Conservation (phyloP, 2,888 invertebrate genomes). For the Tipula lateralis region DNA sequence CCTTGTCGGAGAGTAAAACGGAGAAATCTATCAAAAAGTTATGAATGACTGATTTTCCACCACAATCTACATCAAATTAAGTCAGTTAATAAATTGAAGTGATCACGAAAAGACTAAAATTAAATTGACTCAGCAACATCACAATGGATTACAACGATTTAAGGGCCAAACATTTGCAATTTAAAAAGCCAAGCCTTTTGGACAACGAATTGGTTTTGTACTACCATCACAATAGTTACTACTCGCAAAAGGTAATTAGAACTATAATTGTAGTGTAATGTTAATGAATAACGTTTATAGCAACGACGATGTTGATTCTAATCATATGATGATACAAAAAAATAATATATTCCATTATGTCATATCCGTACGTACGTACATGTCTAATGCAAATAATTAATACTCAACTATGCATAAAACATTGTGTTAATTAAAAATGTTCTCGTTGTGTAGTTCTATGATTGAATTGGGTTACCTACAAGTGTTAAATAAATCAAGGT, state of each 20-base stretch:
- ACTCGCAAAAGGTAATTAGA: constrained; percentile 65
- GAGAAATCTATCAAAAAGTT: background rate
- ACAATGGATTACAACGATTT: constrained; percentile 4
- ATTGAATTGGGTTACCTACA: background rate
- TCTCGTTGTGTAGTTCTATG: background rate
- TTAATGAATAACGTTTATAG: background rate
- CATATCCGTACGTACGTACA: constrained; percentile 14
- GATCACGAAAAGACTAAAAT: background rate
- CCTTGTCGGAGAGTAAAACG: background rate
- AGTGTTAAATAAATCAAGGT: background rate
- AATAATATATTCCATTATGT: background rate
- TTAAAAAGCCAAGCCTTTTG: constrained; percentile 42
- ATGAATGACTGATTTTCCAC: background rate
- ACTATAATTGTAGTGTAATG: background rate
- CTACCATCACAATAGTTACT: constrained; percentile 67
- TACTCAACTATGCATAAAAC: background rate
- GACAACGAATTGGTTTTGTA: constrained; percentile 55
- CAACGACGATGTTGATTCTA: background rate
- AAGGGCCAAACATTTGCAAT: constrained; percentile 35
- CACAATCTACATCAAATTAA: background rate
- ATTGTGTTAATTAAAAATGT: background rate
- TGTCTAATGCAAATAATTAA: background rate
- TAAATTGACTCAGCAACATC: no score
- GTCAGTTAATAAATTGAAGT: background rate
- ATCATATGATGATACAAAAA: constrained; percentile 2